Base-by-base conservation (phyloP, 2,888 invertebrate genomes). In the Panzeria rudis region DNA sequence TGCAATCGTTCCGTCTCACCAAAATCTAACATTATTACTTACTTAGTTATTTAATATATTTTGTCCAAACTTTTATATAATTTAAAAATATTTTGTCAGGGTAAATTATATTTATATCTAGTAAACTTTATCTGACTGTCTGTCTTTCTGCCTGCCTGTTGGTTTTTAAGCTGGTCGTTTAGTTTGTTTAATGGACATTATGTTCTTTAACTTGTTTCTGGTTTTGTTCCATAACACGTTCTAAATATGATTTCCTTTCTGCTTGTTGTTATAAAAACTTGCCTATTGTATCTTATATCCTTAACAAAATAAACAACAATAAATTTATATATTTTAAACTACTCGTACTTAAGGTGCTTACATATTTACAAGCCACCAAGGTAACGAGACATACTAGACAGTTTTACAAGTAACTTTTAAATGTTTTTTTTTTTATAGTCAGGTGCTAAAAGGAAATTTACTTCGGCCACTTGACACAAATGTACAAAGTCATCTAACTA, bases 391-490 rank as follows among this genome's bases (percentile, higher is more conserved):
- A 1, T 29, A 29, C 13, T 41, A 32, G n/a, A n/a, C n/a, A n/a
- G n/a, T n/a, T n/a, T n/a, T n/a, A n/a, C n/a, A n/a, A n/a, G n/a
- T n/a, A n/a, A n/a, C n/a, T n/a, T n/a, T n/a, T n/a, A n/a, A n/a
- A n/a, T n/a, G n/a, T n/a, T n/a, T n/a, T n/a, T 17, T 35, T 69
- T 54, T 79, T 78, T 82, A 73, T 82, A 78, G 81, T 69, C 73
- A 82, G 81, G 69, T 85, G 78, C 69, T 78, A 75, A 75, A 81
- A 69, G 79, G 47, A 80, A 81, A 81, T 82, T 78, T 78, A 78
- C 81, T 85, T 68, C 35, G 72, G 81, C 81, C 84, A 81, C 81
- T 84, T 81, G 84, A 77, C 71, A 80, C 44, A 54, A 73, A n/a
- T n/a, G 56, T 66, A 20, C 20, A 1, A 25, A 68, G 59, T 50